Base-by-base conservation (phyloP, 2,888 invertebrate species). In the Beris morrisii region DNA sequence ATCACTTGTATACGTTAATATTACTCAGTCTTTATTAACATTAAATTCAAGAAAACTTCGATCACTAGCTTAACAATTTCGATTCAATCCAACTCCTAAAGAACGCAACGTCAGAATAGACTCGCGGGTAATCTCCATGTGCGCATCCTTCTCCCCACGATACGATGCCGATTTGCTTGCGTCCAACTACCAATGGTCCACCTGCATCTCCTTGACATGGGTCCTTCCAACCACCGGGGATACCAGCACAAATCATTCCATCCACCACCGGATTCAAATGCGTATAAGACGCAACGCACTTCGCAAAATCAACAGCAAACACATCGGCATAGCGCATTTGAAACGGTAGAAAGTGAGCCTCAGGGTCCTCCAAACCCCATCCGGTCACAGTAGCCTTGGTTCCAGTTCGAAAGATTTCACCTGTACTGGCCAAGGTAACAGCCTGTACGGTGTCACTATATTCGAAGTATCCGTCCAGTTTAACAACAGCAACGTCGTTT, bases 401-500 rank as follows among this genome's bases (percentile, higher is more conserved):
- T 0, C 76, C 77, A 6, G 72, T 69, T 0, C 44, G n/a, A 0
- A 77, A 73, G 2, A 32, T 15, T 6, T 73, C 69, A n/a, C 74
- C 73, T 5, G 22, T 4, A 32, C 66, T 69, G 75, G 75, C 43
- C 65, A 67, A 9, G 75, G 75, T 54, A 77, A 54, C 45, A 74
- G 76, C 31, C 61, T 71, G 6, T 72, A 74, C 52, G 68, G 72
- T 1, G 56, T 74, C 73, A 1, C 72, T 70, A 32, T 70, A 67
- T 65, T 74, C 74, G 4, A 73, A 72, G 1, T 67, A 67, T 1
- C 64, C 67, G 7, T 59, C 13, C 5, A 76, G 73, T 31, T 72
- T 72, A 2, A 87, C 70, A 0, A 86, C 70, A 0, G 85, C 86
- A n/a, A 86, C 78, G 64, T 87, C 87, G 68, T 80, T 82, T 68